Percentiles rank a stretch among this genome's conserved stretches.
Evolutionary conservation across 2,797 vertebrate genomes (phyloP).

Genomic region (Darevskia nairensis): DNA sequence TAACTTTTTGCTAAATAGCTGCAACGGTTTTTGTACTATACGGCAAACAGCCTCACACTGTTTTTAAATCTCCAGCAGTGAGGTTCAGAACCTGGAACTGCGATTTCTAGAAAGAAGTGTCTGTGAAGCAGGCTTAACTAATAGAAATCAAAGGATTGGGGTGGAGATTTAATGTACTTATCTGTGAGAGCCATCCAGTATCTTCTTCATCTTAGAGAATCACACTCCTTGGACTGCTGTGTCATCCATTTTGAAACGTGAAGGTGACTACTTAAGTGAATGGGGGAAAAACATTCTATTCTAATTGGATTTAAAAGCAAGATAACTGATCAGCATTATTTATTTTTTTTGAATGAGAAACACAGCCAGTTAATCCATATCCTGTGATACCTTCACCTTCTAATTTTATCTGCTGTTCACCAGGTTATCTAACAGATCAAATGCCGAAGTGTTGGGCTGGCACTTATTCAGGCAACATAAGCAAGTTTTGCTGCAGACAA

Average conservation of each 20-base stretch:
- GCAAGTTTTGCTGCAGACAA: constrained; percentile 58
- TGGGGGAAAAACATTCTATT: constrained; percentile 55
- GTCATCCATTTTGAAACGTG: constrained; percentile 43
- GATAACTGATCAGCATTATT: constrained; percentile 58
- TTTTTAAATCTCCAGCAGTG: no score
- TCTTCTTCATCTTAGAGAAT: constrained; percentile 19
- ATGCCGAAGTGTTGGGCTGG: constrained; percentile 56
- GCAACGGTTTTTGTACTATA: no score
- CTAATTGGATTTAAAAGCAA: constrained; percentile 60
- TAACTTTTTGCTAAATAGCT: no score
- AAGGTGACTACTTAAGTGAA: constrained; percentile 25
- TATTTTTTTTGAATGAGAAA: constrained; percentile 50
- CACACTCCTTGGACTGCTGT: constrained; percentile 30
- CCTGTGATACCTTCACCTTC: constrained; percentile 58
- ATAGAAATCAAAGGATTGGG: constrained; percentile 51
- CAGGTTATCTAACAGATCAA: constrained; percentile 55
- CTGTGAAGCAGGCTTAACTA: neutral
- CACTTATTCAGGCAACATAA: constrained; percentile 57
- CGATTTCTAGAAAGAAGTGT: neutral
- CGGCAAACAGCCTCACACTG: no score
- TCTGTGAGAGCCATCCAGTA: constrained; percentile 29
- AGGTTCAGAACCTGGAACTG: fast-evolving
- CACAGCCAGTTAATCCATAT: constrained; percentile 51
- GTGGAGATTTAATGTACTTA: neutral
- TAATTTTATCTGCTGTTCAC: constrained; percentile 52